These are phyloP conservation scores for Neria commutata DNA, from an alignment of 2,888 invertebrate species.

Conservation along the genomic window DNA sequence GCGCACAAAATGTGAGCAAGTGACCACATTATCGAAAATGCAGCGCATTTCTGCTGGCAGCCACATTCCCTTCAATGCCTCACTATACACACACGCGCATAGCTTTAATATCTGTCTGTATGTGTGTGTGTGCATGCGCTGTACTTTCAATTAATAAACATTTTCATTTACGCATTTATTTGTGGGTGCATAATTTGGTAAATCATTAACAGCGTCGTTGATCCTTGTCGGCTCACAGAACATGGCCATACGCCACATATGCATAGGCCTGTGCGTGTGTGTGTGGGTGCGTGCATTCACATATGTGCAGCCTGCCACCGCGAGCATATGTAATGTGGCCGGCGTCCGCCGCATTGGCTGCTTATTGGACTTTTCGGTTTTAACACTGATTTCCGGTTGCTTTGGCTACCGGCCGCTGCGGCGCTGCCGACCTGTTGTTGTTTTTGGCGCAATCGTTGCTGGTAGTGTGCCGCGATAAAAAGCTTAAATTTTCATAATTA, in stretches of 20 bases:
- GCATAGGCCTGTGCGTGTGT: too few relatives aligned
- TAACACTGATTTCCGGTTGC: constrained; percentile 1
- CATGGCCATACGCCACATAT: too few relatives aligned
- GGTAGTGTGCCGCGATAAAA: neutral
- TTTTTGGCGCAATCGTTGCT: too few relatives aligned
- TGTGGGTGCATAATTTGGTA: constrained; percentile 50
- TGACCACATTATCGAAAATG: constrained; percentile 2
- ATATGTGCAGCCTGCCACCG: neutral
- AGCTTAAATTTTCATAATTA: neutral
- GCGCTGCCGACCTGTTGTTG: too few relatives aligned
- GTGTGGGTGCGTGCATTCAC: too few relatives aligned
- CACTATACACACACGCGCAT: too few relatives aligned
- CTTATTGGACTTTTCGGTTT: constrained; percentile 1
- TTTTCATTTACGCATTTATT: constrained; percentile 42
- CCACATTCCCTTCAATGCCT: neutral
- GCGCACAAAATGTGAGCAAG: neutral
- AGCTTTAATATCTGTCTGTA: too few relatives aligned
- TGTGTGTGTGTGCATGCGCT: constrained; percentile 23
- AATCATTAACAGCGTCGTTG: constrained; percentile 42
- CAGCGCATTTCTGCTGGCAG: too few relatives aligned
- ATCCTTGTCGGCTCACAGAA: too few relatives aligned
- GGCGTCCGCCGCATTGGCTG: neutral
- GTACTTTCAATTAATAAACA: constrained; percentile 52
- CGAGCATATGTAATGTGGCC: neutral
- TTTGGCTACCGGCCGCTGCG: neutral